Conservation (phyloP, 2,797 vertebrate species). For the Melanotaenia boesemani region DNA sequence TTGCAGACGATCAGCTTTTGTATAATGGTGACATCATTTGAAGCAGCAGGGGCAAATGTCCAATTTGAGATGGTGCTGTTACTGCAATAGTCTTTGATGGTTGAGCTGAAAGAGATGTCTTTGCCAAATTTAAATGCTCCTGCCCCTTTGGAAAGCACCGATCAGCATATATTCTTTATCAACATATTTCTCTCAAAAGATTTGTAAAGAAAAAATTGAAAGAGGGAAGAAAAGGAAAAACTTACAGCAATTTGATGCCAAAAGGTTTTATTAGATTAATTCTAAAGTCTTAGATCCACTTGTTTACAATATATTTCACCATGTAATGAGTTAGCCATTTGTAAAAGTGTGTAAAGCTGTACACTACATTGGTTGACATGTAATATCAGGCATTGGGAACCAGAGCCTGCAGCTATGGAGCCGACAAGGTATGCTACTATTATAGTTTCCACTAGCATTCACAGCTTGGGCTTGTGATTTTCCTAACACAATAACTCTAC, state of each 20-base stretch:
- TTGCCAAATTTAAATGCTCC: constrained; percentile 6
- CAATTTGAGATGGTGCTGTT: constrained; percentile 5
- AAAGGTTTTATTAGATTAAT: constrained; percentile 34
- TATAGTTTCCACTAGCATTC: no score
- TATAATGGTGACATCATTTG: constrained; percentile 1
- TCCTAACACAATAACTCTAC: no score
- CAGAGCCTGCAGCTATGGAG: no score
- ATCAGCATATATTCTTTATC: constrained; percentile 11
- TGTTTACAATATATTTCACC: no score
- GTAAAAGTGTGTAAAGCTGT: no score
- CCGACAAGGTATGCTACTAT: no score
- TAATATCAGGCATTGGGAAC: no score
- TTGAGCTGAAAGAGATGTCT: constrained; percentile 16
- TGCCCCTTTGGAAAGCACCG: constrained; percentile 1
- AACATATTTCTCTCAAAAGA: no score
- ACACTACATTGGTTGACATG: no score
- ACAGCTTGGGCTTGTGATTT: no score
- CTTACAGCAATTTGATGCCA: not conserved
- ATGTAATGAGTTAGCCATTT: no score
- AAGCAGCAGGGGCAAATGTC: constrained; percentile 35
- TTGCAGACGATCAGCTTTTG: constrained; percentile 34
- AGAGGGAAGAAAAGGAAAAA: not conserved
- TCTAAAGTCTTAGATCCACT: constrained; percentile 33
- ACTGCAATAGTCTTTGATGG: not conserved
- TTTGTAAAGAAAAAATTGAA: not conserved